Conservation (phyloP, 1,140 invertebrate species). For the Chironomus striatipennis region DNA sequence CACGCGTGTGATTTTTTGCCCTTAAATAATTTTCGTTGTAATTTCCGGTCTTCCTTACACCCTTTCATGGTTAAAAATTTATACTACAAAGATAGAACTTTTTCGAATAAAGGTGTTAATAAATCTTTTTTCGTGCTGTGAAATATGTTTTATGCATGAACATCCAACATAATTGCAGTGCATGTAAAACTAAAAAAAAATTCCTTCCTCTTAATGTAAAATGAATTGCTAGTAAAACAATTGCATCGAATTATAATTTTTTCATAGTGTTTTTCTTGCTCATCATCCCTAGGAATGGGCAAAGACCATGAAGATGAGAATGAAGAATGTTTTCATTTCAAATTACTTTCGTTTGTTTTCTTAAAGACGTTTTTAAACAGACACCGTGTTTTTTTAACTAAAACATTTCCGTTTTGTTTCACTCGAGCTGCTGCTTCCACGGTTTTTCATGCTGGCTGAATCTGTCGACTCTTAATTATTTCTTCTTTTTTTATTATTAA, state of each 20-base stretch:
- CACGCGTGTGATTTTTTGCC: not conserved
- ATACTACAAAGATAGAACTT: not conserved
- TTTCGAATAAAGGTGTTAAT: slow-evolving; percentile 3
- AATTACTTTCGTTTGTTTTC: slow-evolving; percentile 21
- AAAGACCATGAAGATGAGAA: not conserved
- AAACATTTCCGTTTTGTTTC: slow-evolving; percentile 22
- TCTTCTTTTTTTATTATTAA: not conserved
- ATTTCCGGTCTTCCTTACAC: slow-evolving; percentile 13
- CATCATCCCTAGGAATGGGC: too few species aligned
- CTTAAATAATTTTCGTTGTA: slow-evolving; percentile 18
- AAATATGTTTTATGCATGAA: too few species aligned
- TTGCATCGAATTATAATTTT: too few species aligned
- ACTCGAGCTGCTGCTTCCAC: not conserved
- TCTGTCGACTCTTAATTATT: slow-evolving; percentile 17
- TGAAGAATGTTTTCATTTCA: slow-evolving; percentile 10
- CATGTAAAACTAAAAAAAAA: too few species aligned
- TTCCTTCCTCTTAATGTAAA: too few species aligned
- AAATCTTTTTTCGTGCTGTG: not conserved
- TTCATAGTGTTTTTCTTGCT: too few species aligned
- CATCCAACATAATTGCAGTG: too few species aligned
- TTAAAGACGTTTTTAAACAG: slow-evolving; percentile 22
- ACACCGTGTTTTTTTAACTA: slow-evolving; percentile 21
- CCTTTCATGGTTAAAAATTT: not conserved
- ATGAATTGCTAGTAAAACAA: too few species aligned
- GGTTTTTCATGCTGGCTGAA: slow-evolving; percentile 21